phyloP scores from a whole-genome alignment of 2,113 vertebrate species.

The Hiodon tergisus region DNA sequence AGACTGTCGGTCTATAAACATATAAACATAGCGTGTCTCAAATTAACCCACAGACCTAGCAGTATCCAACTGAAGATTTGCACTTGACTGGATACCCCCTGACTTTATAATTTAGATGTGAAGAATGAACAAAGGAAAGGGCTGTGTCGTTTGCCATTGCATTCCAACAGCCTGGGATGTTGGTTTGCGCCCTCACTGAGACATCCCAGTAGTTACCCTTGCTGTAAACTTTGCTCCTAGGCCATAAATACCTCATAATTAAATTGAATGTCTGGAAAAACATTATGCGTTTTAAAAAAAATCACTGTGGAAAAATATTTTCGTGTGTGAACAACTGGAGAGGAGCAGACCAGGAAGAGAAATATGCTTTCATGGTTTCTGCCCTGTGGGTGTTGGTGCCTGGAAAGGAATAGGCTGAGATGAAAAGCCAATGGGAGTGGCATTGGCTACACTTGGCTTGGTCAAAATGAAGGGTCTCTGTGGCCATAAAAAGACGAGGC shows the following conservation, averaged over 20 bases:
- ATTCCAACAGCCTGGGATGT: slow-evolving; percentile 18
- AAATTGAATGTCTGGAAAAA: slow-evolving; percentile 34
- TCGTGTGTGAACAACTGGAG: not conserved
- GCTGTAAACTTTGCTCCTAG: slow-evolving; percentile 24
- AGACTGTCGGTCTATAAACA: no score
- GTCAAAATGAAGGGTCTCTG: not conserved
- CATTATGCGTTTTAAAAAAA: not conserved
- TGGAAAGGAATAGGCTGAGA: not conserved
- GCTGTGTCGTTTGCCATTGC: not conserved
- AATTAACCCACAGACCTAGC: no score
- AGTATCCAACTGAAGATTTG: no score
- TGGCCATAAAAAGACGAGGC: no score
- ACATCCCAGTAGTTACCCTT: slow-evolving; percentile 30
- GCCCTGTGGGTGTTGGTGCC: not conserved
- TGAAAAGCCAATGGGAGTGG: not conserved
- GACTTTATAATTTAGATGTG: no score
- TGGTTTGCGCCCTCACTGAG: slow-evolving; percentile 24
- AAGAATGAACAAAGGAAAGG: not conserved
- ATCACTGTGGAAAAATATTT: slow-evolving; percentile 5
- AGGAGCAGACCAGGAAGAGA: not conserved
- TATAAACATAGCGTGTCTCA: no score
- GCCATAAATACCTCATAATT: slow-evolving; percentile 31
- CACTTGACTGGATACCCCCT: no score
- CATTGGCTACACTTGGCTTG: not conserved
- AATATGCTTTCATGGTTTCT: slow-evolving; percentile 14